phyloP scores from a whole-genome alignment of 1,140 invertebrate species.

The Caenorhabditis latens region DNA sequence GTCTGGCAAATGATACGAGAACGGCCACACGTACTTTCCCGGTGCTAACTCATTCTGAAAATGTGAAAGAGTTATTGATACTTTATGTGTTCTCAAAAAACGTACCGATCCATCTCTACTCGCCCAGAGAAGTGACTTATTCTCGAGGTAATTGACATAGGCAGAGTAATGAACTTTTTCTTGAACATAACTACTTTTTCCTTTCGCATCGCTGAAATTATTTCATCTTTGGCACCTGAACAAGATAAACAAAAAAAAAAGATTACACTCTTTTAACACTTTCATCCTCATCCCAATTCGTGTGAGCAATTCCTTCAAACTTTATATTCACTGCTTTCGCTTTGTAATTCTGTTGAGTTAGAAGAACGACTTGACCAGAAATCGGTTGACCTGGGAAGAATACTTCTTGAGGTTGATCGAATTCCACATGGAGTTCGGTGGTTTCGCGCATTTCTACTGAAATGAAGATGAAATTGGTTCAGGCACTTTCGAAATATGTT shows the following conservation, averaged over 20 bases:
- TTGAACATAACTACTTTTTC: not conserved
- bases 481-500: too few species aligned
- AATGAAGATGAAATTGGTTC: too few species aligned
- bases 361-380: not conserved
- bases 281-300: not conserved
- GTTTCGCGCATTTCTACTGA: too few species aligned
- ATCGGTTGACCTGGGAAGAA: conserved; percentile 26
- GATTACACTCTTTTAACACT: not conserved
- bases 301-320: not conserved
- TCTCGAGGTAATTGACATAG: not conserved
- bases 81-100: not conserved
- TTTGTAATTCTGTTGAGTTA: not conserved
- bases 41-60: conserved; percentile 13
- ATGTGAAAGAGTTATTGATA: not conserved
- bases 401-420: conserved; percentile 31
- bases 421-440: conserved; percentile 14
- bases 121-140: not conserved
- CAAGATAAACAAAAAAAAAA: too few species aligned
- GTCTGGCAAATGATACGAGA: not conserved
- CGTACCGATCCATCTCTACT: conserved; percentile 17
- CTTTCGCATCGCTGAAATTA: not conserved
- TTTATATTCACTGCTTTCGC: not conserved
- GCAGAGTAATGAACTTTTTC: not conserved
- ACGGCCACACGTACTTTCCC: conserved; percentile 17
- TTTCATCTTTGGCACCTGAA: too few species aligned